A percentile compares a stretch with the other conserved stretches of the same genome.
These are phyloP conservation scores for Mustela lutreola DNA, from an alignment of 2,113 vertebrate species.

Conservation along the genomic window DNA sequence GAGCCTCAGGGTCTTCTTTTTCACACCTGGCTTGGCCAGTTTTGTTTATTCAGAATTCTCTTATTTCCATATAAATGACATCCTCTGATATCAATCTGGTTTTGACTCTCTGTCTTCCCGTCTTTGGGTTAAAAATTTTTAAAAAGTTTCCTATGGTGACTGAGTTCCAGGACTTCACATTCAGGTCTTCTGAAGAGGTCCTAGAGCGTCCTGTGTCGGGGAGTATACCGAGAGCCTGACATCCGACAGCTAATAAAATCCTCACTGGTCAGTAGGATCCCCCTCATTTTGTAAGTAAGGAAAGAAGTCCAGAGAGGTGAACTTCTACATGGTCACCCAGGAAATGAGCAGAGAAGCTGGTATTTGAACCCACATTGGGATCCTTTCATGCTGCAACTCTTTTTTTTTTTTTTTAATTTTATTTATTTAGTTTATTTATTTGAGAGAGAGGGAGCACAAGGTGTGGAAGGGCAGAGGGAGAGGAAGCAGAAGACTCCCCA, in stretches of 20 bases:
- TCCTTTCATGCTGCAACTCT: neutral
- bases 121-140: constrained; percentile 27
- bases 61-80: constrained; percentile 83
- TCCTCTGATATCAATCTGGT: constrained; percentile 48
- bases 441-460: neutral
- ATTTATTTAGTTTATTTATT: neutral
- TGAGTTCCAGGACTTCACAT: neutral
- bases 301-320: neutral
- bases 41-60: constrained; percentile 83
- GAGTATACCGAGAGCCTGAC: neutral
- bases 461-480: neutral
- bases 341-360: neutral
- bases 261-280: neutral
- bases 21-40: constrained; percentile 71
- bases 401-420: neutral
- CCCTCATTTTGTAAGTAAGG: neutral
- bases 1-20: constrained; percentile 74
- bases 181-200: neutral
- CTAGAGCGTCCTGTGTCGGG: neutral
- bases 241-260: neutral
- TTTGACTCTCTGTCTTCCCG: constrained; percentile 58
- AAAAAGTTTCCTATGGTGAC: neutral
- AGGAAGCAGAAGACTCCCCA: neutral
- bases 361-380: neutral
- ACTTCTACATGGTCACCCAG: neutral